A percentile compares a stretch with the other conserved stretches of the same genome.
Evolutionary conservation across 2,888 invertebrate species (phyloP).

Genomic region (Orthonychiurus folsomi): DNA sequence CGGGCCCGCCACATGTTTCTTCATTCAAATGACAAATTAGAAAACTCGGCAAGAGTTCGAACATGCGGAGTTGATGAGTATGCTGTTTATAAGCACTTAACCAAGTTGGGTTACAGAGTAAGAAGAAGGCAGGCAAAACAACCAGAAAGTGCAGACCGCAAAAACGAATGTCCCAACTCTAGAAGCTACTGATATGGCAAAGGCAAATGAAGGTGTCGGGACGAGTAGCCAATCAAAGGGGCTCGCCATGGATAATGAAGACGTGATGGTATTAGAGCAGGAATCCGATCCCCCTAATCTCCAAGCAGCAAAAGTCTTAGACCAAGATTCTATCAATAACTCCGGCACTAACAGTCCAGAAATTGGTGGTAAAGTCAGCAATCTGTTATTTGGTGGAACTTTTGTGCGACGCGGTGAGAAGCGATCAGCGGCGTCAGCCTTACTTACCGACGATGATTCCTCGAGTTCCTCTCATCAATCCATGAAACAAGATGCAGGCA

Average conservation of each 20-base stretch:
- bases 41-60: background rate
- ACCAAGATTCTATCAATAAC: background rate
- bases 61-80: slow-evolving; percentile 15
- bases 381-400: too few species aligned
- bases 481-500: too few species aligned
- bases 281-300: background rate
- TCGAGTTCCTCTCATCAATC: too few species aligned
- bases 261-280: background rate
- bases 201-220: background rate
- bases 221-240: background rate
- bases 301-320: background rate
- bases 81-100: slow-evolving; percentile 19
- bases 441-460: too few species aligned
- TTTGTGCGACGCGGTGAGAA: too few species aligned
- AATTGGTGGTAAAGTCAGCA: too few species aligned
- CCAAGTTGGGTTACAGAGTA: slow-evolving; percentile 18
- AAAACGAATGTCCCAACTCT: background rate
- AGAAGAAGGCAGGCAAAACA: slow-evolving; percentile 2
- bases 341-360: too few species aligned
- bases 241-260: background rate
- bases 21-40: background rate
- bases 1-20: slow-evolving; percentile 17
- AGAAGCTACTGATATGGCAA: slow-evolving; percentile 4
- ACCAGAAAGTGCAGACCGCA: background rate
- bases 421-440: too few species aligned